Base-by-base conservation (phyloP, 2,797 vertebrate species). In the Danio kyathit region DNA sequence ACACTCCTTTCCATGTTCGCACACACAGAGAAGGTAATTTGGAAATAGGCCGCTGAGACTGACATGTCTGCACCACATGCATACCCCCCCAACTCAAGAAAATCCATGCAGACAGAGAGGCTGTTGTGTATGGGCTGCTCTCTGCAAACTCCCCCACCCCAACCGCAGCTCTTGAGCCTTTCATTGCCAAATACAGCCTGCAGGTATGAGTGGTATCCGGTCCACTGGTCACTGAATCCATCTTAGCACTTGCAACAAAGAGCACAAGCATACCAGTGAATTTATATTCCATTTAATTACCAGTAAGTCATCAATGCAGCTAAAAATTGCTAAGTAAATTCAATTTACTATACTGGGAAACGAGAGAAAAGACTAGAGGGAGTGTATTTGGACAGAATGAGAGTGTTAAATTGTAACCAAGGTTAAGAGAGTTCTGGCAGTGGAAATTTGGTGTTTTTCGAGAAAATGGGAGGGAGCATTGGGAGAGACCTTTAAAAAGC, bases 91-190 rank as follows among this genome's bases (percentile, higher is more conserved):
- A 6, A 17, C 11, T 43, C 40, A 54, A 38, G 77, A 64, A 61
- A 79, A 72, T 54, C 17, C 48, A 56, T 41, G 65, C 78, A 81
- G 59, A 85, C 81, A 85, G 80, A 85, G 81, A 43, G 73, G 67
- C 70, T 52, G 80, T 85, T 82, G 80, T 85, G 44, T 66, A 48
- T 41, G 48, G 66, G 56, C 64, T 41, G 17, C 51, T 67, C 56
- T 49, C 64, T 51, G 17, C 51, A 72, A 64, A 14, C 70, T 38
- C 69, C 21, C 67, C 54, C 67, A 61, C 71, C 60, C 29, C 83
- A 16, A 5, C 40, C 6, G 7, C 29, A 67, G 40, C 40, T 40
- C 46, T n/a, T 52, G n/a, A 49, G 70, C 57, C 70, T 56, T 74
- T 64, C 51, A 43, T 63, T 38, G 49, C 52, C 66, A 81, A 70